Conservation (phyloP, 1,140 invertebrate species). For the Camponotus floridanus region DNA sequence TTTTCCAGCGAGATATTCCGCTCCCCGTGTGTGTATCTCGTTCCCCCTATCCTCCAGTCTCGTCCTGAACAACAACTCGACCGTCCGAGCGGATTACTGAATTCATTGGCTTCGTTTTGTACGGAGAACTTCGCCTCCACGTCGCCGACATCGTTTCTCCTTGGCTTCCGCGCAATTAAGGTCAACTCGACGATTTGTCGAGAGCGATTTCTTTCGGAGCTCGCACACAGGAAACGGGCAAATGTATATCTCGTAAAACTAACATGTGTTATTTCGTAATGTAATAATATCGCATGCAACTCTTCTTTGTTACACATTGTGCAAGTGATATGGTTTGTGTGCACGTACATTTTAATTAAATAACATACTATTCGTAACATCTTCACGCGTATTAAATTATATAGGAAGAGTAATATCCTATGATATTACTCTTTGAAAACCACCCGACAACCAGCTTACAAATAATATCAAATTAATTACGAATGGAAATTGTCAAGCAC, state of each 20-base stretch:
- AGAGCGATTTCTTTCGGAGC: slow-evolving; percentile 46
- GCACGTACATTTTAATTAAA: slow-evolving; percentile 13
- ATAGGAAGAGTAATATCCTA: neutral
- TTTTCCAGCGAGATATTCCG: slow-evolving; percentile 58
- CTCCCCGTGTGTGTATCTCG: slow-evolving; percentile 19
- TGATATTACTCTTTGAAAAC: neutral
- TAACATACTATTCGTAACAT: neutral
- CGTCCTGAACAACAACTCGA: slow-evolving; percentile 21
- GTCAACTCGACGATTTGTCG: slow-evolving; percentile 65
- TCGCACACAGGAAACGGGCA: slow-evolving; percentile 2
- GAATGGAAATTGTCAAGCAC: neutral
- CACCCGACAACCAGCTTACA: neutral
- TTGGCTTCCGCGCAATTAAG: slow-evolving; percentile 69
- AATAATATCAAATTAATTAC: slow-evolving; percentile 43
- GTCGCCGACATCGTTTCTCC: slow-evolving; percentile 37
- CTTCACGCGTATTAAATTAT: slow-evolving; percentile 3
- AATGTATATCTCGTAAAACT: slow-evolving; percentile 2
- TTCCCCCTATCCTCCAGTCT: slow-evolving; percentile 6
- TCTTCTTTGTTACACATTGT: neutral
- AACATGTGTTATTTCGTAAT: slow-evolving; percentile 3
- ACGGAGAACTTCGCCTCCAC: slow-evolving; percentile 28
- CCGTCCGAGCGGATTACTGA: slow-evolving; percentile 54
- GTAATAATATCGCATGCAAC: neutral
- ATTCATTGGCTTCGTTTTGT: slow-evolving; percentile 57
- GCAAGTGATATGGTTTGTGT: neutral